Evolutionary conservation across 2,888 invertebrate species (phyloP).

Genomic region (Epistrophe grossulariae): DNA sequence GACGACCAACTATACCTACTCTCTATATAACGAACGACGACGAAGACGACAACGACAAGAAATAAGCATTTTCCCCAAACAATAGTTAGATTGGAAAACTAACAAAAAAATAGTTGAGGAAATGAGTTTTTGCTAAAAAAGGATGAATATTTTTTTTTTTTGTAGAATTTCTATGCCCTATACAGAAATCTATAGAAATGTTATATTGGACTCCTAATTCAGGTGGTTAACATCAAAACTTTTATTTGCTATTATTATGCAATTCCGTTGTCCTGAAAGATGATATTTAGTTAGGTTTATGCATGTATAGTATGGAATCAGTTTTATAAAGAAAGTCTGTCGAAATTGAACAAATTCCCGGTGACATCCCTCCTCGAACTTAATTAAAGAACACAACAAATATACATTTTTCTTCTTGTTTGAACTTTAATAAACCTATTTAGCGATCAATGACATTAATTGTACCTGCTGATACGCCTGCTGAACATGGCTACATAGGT

Average conservation of each 20-base stretch:
- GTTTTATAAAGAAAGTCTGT: not conserved
- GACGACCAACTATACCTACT: slow-evolving; percentile 34
- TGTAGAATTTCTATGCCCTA: not conserved
- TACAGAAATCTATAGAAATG: slow-evolving; percentile 24
- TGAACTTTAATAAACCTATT: slow-evolving; percentile 55
- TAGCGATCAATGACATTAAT: slow-evolving; percentile 48
- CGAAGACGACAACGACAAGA: slow-evolving; percentile 28
- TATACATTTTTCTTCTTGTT: not conserved
- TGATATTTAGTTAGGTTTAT: too few species aligned
- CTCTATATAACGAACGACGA: not conserved
- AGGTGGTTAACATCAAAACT: slow-evolving; percentile 50
- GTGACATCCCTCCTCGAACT: too few species aligned
- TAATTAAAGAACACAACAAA: slow-evolving; percentile 24
- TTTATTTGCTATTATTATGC: slow-evolving; percentile 34
- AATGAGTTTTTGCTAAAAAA: slow-evolving; percentile 47
- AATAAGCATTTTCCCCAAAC: slow-evolving; percentile 54
- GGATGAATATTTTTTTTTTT: slow-evolving; percentile 21
- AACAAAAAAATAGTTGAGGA: slow-evolving; percentile 25
- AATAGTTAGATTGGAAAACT: slow-evolving; percentile 54
- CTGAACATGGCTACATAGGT: not conserved
- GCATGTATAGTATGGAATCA: not conserved
- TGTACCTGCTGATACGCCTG: not conserved
- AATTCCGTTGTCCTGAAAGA: slow-evolving; percentile 11
- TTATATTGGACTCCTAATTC: slow-evolving; percentile 61
- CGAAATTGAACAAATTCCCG: slow-evolving; percentile 30